Percentiles rank a stretch among this genome's conserved stretches.
Evolutionary conservation across 2,113 vertebrate genomes (phyloP).

Genomic region (Calonectris borealis): DNA sequence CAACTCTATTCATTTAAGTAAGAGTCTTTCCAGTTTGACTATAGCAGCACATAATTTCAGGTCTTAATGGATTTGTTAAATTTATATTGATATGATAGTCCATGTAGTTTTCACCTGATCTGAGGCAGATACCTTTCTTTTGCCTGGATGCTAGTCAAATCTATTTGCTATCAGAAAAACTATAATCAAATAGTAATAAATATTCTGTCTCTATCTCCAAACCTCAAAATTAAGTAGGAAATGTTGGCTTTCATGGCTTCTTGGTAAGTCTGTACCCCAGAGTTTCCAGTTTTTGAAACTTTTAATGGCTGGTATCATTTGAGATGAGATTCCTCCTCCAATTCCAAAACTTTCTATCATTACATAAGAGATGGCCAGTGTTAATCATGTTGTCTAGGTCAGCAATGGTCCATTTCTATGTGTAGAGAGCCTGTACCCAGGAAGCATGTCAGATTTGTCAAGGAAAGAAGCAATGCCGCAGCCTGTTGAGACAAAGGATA

Average conservation of each 20-base stretch:
- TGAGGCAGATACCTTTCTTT: not conserved
- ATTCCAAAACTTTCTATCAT: not conserved
- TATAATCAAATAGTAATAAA: not conserved
- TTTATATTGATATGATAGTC: not conserved
- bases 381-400: not conserved
- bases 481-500: not conserved
- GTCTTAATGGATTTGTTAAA: not conserved
- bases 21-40: not conserved
- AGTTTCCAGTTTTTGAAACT: not conserved
- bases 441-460: not conserved
- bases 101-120: not conserved
- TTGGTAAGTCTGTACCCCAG: not conserved
- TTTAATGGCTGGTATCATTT: not conserved
- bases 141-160: not conserved
- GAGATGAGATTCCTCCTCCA: not conserved
- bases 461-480: not conserved
- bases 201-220: not conserved
- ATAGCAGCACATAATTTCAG: not conserved
- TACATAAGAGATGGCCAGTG: too few species aligned
- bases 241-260: not conserved
- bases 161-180: not conserved
- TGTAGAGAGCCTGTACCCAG: not conserved
- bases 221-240: not conserved
- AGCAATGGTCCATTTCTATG: not conserved
- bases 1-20: not conserved